A percentile compares a stretch with the other conserved stretches of the same genome.
phyloP scores from a whole-genome alignment of 1,140 invertebrate genomes.

The Drosophila leontia region DNA sequence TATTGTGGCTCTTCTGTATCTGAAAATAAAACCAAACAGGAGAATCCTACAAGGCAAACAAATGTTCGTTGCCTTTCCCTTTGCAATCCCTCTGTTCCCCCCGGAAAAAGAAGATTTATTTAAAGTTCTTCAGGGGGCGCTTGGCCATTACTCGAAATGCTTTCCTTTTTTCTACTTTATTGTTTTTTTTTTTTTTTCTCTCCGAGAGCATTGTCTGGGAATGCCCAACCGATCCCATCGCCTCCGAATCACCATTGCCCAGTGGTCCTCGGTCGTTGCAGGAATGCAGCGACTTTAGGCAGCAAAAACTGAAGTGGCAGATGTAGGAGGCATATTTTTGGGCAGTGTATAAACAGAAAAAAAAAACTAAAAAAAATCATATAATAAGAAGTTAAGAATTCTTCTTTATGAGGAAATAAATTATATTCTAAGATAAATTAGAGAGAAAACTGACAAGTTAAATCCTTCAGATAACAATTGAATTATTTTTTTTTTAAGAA shows the following conservation, averaged over 20 bases:
- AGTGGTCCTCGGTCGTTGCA: slow-evolving; percentile 30
- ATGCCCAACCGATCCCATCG: slow-evolving; percentile 54
- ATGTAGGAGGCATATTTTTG: slow-evolving; percentile 21
- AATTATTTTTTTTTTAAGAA: not conserved
- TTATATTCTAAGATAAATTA: not conserved
- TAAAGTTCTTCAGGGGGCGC: slow-evolving; percentile 64
- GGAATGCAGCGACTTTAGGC: slow-evolving; percentile 53
- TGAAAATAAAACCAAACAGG: not conserved
- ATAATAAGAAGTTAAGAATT: not conserved
- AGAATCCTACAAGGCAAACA: slow-evolving; percentile 64
- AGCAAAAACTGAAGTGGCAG: not conserved
- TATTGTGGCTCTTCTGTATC: not conserved
- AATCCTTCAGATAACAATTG: not conserved
- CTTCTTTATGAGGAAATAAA: not conserved
- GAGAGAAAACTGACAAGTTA: not conserved
- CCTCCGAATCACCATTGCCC: slow-evolving; percentile 17
- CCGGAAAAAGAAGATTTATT: slow-evolving; percentile 62
- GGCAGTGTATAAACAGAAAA: not conserved
- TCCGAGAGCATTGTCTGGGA: slow-evolving; percentile 67
- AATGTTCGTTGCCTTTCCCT: slow-evolving; percentile 18
- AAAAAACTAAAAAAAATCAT: not conserved
- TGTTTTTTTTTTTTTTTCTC: not conserved
- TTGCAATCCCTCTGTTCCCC: slow-evolving; percentile 8
- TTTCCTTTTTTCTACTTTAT: slow-evolving; percentile 5
- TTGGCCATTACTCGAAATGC: slow-evolving; percentile 36